These are phyloP conservation scores for Clarias pachynema DNA, from an alignment of 2,797 vertebrate species.

Conservation along the genomic window DNA sequence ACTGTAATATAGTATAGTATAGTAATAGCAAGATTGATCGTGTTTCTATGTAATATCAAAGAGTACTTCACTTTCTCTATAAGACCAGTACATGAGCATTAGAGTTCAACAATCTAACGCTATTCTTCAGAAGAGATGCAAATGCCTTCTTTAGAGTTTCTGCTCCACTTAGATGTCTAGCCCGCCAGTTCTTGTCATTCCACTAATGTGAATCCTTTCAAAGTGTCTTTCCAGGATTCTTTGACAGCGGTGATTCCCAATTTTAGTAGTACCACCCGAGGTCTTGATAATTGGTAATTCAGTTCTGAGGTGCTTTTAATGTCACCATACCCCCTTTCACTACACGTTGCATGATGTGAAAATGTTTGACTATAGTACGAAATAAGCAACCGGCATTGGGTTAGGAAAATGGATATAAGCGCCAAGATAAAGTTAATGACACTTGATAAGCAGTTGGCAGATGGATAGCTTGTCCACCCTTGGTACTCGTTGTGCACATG, in stretches of 20 bases:
- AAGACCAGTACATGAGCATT: neutral
- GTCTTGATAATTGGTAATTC: constrained; percentile 62
- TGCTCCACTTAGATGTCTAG: constrained; percentile 37
- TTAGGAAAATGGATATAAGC: constrained; percentile 13
- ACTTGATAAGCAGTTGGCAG: constrained; percentile 1
- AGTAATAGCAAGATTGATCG: neutral
- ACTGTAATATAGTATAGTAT: neutral
- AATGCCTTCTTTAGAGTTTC: constrained; percentile 40
- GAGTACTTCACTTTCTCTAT: neutral
- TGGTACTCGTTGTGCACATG: neutral
- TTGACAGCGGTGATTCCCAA: constrained; percentile 66
- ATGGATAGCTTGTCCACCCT: neutral
- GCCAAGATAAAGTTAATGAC: constrained; percentile 39
- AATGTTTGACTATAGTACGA: constrained; percentile 45
- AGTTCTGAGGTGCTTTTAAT: constrained; percentile 62
- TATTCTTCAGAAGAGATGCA: constrained; percentile 47
- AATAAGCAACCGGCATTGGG: constrained; percentile 39
- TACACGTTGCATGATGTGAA: constrained; percentile 49
- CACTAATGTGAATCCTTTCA: constrained; percentile 63
- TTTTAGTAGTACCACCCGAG: constrained; percentile 59
- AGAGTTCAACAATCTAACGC: neutral
- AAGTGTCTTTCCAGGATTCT: constrained; percentile 64
- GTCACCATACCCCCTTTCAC: constrained; percentile 52
- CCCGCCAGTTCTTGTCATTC: constrained; percentile 63
- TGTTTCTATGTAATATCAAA: neutral